phyloP scores from a whole-genome alignment of 2,797 vertebrate species.

The Moxostoma hubbsi region DNA sequence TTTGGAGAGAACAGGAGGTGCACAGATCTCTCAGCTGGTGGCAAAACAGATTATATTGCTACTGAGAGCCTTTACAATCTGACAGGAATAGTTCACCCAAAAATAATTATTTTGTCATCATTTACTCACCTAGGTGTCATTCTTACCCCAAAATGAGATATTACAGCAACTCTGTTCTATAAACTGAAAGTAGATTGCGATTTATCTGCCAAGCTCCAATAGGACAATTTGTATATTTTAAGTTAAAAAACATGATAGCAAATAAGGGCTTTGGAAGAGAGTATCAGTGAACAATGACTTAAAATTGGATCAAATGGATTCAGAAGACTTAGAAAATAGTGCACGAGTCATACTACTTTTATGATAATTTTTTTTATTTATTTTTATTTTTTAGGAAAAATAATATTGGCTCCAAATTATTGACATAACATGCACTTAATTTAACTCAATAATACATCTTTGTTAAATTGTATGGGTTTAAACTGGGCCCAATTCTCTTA shows the following conservation, averaged over 20 bases:
- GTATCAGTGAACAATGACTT: no score
- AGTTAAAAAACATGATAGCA: no score
- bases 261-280: no score
- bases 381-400: no score
- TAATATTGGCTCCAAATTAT: neutral
- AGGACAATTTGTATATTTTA: neutral
- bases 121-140: neutral
- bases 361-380: no score
- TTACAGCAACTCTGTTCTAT: no score
- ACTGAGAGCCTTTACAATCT: conserved; percentile 2
- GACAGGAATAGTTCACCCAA: conserved; percentile 29
- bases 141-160: neutral
- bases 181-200: neutral
- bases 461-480: neutral
- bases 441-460: neutral
- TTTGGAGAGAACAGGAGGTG: conserved; percentile 30
- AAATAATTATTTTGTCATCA: neutral
- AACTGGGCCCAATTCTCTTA: neutral
- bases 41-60: conserved; percentile 39
- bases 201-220: neutral
- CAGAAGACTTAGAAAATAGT: no score
- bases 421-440: neutral
- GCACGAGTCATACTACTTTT: no score
- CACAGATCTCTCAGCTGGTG: conserved; percentile 46
- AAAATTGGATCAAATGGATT: no score